Evolutionary conservation across 2,113 vertebrate genomes (phyloP), one percentile per base, ranked within the genome.

Genomic region (Montifringilla adamsi): DNA sequence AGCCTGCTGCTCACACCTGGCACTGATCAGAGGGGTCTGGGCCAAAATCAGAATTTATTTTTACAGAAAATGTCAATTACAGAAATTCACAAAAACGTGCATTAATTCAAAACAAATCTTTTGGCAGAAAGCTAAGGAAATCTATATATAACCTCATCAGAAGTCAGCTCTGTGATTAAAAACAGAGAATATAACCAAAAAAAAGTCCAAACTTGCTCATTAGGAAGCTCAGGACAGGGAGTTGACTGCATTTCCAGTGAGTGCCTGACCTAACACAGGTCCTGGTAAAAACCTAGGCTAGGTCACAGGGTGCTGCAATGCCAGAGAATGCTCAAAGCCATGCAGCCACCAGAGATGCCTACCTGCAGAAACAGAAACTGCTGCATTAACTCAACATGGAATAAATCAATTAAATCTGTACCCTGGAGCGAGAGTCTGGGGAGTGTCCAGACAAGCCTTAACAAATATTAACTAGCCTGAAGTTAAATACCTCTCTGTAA

Each of bases 381-480:
- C 82, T 70, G 21, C 84, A 66, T 59, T 39, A 94, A 68, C 84
- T 55, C 46, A 69, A 55, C 33, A 18, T 4, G 20, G 60, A 64
- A 80, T 94, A 90, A 85, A 95, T 58, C 75, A 90, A 86, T 83
- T 76, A 85, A 87, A 90, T 83, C 26, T 53, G 85, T 88, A 75
- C 64, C 85, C 90, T 92, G 92, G 22, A 95, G 93, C 94, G 64
- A 82, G 78, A 95, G 75, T 63, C 60, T 88, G 68, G 90, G 94
- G 93, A 97, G 94, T 78, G 94, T 90, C 85, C 94, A 95, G 85
- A 81, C 95, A 93, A 96, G 90, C 64, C 92, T 85, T 95, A 86
- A 93, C 90, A 96, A 95, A 88, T 59, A 93, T 81, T 84, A 93
- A 86, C 82, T 63, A 93, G 76, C 93, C 94, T 83, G 50, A 67